Evolutionary conservation across 2,888 invertebrate genomes (phyloP).

Genomic region (Athetis lepigone): DNA sequence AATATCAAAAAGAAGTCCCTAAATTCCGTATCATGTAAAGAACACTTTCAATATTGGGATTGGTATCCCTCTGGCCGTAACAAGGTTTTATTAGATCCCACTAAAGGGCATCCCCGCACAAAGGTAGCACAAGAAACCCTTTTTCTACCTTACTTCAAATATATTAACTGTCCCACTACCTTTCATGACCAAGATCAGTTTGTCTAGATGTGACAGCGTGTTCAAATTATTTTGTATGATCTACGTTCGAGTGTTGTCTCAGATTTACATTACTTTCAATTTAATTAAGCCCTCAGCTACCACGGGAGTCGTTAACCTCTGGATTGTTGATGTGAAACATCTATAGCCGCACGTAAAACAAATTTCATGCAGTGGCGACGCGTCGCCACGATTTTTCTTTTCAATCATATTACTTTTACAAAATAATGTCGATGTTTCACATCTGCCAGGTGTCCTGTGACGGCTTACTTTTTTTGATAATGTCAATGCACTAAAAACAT

Average conservation of each 20-base stretch:
- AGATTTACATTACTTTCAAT: neutral
- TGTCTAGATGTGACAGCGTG: conserved; percentile 64
- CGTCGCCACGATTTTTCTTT: no score
- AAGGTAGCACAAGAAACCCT: conserved; percentile 89
- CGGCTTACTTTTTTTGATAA: no score
- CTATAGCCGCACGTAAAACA: no score
- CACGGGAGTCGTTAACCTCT: no score
- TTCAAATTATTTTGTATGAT: neutral
- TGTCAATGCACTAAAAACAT: no score
- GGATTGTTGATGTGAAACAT: no score
- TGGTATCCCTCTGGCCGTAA: conserved; percentile 91
- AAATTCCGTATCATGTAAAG: conserved; percentile 91
- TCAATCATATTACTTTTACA: no score
- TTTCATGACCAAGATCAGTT: conserved; percentile 66
- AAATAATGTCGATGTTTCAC: no score
- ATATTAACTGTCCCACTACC: conserved; percentile 90
- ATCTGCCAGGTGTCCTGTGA: no score
- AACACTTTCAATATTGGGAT: conserved; percentile 90
- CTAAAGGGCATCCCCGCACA: conserved; percentile 90
- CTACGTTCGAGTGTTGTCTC: neutral
- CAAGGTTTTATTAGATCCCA: conserved; percentile 91
- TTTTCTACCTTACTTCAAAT: conserved; percentile 90
- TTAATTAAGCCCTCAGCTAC: no score
- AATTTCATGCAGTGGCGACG: no score
- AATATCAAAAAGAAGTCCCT: conserved; percentile 89